Conservation (phyloP, 2,888 invertebrate species). For the Ormia ochracea region DNA sequence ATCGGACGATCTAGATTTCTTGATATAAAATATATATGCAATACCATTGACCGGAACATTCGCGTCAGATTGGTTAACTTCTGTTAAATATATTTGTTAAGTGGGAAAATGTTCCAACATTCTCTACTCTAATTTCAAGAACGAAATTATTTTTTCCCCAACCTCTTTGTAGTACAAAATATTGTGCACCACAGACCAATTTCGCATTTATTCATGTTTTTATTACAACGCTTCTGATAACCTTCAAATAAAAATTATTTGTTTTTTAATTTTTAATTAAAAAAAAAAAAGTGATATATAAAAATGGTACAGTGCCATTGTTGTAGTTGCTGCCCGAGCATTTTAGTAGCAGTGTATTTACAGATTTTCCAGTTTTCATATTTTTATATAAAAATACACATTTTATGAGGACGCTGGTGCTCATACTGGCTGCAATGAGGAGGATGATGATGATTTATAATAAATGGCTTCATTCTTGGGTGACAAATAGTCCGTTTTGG, state of each 20-base stretch:
- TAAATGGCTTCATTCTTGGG: slow-evolving; percentile 60
- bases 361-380: slow-evolving; percentile 7
- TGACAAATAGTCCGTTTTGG: slow-evolving; percentile 62
- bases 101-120: no score
- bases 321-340: slow-evolving; percentile 3
- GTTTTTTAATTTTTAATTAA: not conserved
- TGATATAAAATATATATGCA: no score
- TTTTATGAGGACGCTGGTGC: slow-evolving; percentile 40
- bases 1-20: no score
- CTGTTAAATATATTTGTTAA: no score
- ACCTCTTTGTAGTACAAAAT: not conserved
- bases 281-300: slow-evolving; percentile 8
- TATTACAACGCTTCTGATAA: slow-evolving; percentile 34
- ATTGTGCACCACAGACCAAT: not conserved
- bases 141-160: no score
- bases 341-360: slow-evolving; percentile 7
- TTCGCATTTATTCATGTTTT: not conserved
- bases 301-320: slow-evolving; percentile 29
- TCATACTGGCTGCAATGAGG: not conserved
- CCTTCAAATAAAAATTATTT: slow-evolving; percentile 35
- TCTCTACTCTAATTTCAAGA: no score
- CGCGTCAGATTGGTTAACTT: no score
- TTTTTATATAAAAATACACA: slow-evolving; percentile 47
- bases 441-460: slow-evolving; percentile 44
- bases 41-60: no score